Conservation (phyloP, 2,797 vertebrate species). For the Ptychadena robeensis region DNA sequence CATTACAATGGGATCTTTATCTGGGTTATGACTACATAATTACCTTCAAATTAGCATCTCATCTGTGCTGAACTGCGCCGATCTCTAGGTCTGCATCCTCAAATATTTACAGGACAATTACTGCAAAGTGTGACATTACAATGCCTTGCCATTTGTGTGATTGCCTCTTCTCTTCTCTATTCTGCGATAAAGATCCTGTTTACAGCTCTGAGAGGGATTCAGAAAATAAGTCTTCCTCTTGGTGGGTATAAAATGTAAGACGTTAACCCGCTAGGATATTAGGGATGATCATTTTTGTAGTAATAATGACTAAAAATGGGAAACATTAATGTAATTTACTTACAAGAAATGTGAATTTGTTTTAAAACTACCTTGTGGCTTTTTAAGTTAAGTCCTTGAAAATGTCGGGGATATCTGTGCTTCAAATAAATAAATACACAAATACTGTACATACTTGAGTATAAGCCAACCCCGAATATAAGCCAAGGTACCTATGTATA, state of each 20-base stretch:
- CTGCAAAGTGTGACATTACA: constrained; percentile 1
- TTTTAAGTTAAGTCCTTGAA: too few species aligned
- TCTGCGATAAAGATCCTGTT: constrained; percentile 12
- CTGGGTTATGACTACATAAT: constrained; percentile 39
- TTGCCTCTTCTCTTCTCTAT: neutral
- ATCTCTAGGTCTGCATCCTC: constrained; percentile 27
- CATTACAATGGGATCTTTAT: constrained; percentile 50
- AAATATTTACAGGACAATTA: constrained; percentile 49
- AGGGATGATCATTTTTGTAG: neutral
- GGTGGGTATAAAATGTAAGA: neutral
- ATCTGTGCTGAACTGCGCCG: constrained; percentile 41
- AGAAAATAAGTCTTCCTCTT: neutral
- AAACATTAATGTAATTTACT: too few species aligned
- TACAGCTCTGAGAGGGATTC: neutral
- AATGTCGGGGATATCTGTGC: too few species aligned
- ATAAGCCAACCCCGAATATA: too few species aligned
- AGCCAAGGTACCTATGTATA: too few species aligned
- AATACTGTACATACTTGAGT: too few species aligned
- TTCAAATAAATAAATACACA: too few species aligned
- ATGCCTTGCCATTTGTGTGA: constrained; percentile 21
- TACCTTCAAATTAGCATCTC: constrained; percentile 44
- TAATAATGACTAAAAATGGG: neutral
- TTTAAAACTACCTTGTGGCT: too few species aligned
- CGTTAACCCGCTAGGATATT: too few species aligned
- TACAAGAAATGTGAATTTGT: too few species aligned